Conservation (phyloP, 1,140 invertebrate species). For the Orius insidiosus region DNA sequence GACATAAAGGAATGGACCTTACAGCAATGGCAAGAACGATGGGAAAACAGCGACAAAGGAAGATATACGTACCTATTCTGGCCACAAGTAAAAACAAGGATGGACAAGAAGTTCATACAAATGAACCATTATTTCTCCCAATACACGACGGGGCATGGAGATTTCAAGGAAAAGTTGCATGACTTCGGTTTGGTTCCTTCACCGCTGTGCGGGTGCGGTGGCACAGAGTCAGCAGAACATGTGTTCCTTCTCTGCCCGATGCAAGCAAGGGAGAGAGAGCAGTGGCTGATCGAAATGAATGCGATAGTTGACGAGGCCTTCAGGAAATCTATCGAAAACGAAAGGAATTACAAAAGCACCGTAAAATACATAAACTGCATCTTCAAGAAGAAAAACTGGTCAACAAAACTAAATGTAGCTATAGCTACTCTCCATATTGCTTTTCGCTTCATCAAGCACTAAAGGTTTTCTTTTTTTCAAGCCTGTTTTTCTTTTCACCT, state of each 20-base stretch:
- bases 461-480: too few relatives aligned
- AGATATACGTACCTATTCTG: slow-evolving; percentile 17
- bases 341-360: too few relatives aligned
- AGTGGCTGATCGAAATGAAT: not conserved
- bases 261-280: not conserved
- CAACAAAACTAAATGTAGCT: too few relatives aligned
- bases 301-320: not conserved
- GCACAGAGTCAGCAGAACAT: not conserved
- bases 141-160: slow-evolving; percentile 12
- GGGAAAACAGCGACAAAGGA: slow-evolving; percentile 13
- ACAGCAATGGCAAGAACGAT: slow-evolving; percentile 15
- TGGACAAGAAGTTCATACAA: not conserved
- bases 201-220: not conserved
- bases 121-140: slow-evolving; percentile 10
- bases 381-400: too few relatives aligned
- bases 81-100: not conserved
- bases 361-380: too few relatives aligned
- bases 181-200: not conserved
- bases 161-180: slow-evolving; percentile 2
- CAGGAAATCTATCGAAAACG: too few relatives aligned
- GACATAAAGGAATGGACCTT: not conserved
- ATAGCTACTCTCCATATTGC: too few relatives aligned
- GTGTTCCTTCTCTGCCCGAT: not conserved
- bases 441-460: too few relatives aligned
- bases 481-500: too few relatives aligned